Evolutionary conservation across 2,888 invertebrate genomes (phyloP).

Genomic region (Didymodactylos carnosus): DNA sequence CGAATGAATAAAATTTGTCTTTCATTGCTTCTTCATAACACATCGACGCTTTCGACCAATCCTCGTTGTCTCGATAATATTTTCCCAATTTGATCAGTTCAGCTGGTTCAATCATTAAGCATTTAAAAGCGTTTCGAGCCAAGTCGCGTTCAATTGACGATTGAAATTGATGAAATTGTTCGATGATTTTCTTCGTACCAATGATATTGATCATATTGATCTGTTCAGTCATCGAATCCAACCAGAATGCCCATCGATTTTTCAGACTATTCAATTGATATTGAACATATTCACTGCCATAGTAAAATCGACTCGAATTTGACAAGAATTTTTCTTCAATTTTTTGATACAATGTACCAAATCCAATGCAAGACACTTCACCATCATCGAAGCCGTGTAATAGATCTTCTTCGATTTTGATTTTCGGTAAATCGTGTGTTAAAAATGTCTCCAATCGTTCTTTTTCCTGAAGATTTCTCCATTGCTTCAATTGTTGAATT

Average conservation of each 20-base stretch:
- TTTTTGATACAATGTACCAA: background rate
- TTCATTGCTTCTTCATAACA: background rate
- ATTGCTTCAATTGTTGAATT: background rate
- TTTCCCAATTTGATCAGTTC: background rate
- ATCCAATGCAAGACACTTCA: background rate
- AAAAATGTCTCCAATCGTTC: background rate
- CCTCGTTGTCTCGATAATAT: background rate
- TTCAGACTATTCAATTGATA: background rate
- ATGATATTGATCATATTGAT: background rate
- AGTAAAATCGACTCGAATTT: background rate
- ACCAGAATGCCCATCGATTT: conserved; percentile 1
- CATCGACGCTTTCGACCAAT: background rate
- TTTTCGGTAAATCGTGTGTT: background rate
- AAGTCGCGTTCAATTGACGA: background rate
- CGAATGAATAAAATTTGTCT: background rate
- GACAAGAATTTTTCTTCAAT: no score
- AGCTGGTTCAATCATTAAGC: background rate
- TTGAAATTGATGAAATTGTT: background rate
- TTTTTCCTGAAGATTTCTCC: background rate
- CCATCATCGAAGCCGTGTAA: background rate
- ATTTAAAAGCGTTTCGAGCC: background rate
- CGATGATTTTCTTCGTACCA: background rate
- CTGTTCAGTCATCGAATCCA: background rate
- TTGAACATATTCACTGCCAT: background rate
- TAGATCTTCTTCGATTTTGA: background rate